A percentile compares a stretch with the other conserved stretches of the same genome.
phyloP scores from a whole-genome alignment of 35 echinoderm and acorn worm genomes.

The Patiria miniata region DNA sequence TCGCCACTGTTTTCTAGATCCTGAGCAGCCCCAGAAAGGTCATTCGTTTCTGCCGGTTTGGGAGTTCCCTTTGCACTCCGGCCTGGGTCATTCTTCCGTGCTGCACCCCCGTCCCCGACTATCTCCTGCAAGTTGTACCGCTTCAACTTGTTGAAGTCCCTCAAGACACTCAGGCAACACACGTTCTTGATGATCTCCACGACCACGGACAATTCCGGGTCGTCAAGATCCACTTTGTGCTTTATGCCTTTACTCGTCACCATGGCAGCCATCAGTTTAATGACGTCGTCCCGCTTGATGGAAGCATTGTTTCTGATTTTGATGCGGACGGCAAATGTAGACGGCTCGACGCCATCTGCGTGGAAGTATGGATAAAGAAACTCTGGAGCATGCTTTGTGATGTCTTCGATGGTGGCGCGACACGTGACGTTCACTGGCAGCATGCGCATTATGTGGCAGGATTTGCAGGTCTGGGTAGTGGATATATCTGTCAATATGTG shows the following conservation, averaged over 20 bases:
- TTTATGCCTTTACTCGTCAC: constrained; percentile 43
- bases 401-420: constrained; percentile 60
- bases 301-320: constrained; percentile 73
- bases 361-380: constrained; percentile 77
- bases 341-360: constrained; percentile 39
- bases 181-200: constrained; percentile 81
- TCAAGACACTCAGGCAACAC: constrained; percentile 85
- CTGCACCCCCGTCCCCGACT: constrained; percentile 14
- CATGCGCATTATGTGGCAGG: constrained; percentile 66
- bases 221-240: constrained; percentile 70
- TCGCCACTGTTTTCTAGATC: no score
- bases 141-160: constrained; percentile 69
- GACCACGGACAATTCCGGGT: constrained; percentile 71
- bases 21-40: no score
- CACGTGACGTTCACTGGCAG: constrained; percentile 71
- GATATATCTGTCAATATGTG: constrained; percentile 60
- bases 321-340: constrained; percentile 60
- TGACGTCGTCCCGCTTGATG: constrained; percentile 50
- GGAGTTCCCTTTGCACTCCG: not conserved
- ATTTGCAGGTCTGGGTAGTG: constrained; percentile 47
- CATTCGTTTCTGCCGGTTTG: not conserved
- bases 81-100: not conserved
- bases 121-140: constrained; percentile 76
- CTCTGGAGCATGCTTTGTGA: constrained; percentile 58
- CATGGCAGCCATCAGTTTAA: constrained; percentile 43